Base-by-base conservation (phyloP, 1,140 invertebrate genomes). In the Drosophila oshimai region DNA sequence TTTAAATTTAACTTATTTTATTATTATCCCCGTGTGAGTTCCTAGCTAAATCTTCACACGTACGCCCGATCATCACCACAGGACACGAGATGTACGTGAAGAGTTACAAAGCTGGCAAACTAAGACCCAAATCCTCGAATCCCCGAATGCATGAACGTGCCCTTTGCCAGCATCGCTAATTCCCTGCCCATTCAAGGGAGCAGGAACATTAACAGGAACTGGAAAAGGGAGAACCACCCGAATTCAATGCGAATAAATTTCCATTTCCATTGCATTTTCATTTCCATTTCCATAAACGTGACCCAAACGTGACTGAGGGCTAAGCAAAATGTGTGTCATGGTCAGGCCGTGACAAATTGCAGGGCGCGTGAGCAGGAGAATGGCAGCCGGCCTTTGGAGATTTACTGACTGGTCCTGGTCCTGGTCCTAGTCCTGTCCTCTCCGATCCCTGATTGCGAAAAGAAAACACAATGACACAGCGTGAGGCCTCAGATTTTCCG, bases 181-280 rank as follows among this genome's bases (percentile, higher is more conserved):
- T 74, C 79, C 75, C 45, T 49, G 60, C 2, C 55, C 46, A 62
- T 31, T 36, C 10, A 18, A 7, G 36, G 17, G 36, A 13, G 53
- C 47, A 53, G 34, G 36, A 26, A 57, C 29, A 7, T 20, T 24
- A 15, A 44, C 2, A 31, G 37, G 53, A 22, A 50, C 29, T 33
- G 20, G 20, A 7, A 33, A 6, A 13, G 17, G 29, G 33, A 29
- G 6, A 55, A 41, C 36, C 13, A 65, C 49, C 62, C 57, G 60
- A 86, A 79, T 75, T 80, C 39, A 87, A 84, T 84, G 80, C 80
- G 75, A 84, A 84, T 87, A 60, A 86, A 79, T 78, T 65, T 62
- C 53, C 64, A 71, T 70, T 83, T 77, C 33, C 54, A 64, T 34
- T 61, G 28, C 55, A 26, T 31, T 47, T 41, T 33, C 36, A 31